These are phyloP conservation scores for Peromyscus leucopus DNA, from an alignment of 2,113 vertebrate species.

Conservation along the genomic window DNA sequence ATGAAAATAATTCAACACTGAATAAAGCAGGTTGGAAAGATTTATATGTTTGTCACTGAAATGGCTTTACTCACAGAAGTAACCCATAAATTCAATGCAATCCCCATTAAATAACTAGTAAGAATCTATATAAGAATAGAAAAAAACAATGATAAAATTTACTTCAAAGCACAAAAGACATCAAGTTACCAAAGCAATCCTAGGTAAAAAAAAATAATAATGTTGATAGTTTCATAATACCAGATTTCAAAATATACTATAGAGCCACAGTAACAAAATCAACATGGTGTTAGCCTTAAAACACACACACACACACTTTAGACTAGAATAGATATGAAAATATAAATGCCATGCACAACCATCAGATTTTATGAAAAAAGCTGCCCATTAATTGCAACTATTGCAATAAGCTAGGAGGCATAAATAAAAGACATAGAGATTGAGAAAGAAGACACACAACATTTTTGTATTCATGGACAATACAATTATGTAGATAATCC, in stretches of 20 bases:
- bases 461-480: not conserved
- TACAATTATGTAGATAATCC: not conserved
- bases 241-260: not conserved
- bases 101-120: not conserved
- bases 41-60: not conserved
- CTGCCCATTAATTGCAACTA: not conserved
- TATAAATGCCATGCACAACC: not conserved
- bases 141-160: not conserved
- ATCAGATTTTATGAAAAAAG: not conserved
- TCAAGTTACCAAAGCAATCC: not conserved
- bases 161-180: not conserved
- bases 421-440: not conserved
- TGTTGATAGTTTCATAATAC: not conserved
- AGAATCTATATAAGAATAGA: not conserved
- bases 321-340: not conserved
- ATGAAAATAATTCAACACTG: not conserved
- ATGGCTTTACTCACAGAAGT: not conserved
- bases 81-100: not conserved
- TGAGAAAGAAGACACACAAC: not conserved
- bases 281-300: not conserved
- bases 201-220: not conserved
- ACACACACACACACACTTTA: not conserved
- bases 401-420: not conserved
- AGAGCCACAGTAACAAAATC: not conserved
- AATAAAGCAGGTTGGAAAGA: not conserved